A percentile compares a stretch with the other conserved stretches of the same genome.
Evolutionary conservation across 2,113 vertebrate genomes (phyloP).

Genomic region (Ovis canadensis): DNA sequence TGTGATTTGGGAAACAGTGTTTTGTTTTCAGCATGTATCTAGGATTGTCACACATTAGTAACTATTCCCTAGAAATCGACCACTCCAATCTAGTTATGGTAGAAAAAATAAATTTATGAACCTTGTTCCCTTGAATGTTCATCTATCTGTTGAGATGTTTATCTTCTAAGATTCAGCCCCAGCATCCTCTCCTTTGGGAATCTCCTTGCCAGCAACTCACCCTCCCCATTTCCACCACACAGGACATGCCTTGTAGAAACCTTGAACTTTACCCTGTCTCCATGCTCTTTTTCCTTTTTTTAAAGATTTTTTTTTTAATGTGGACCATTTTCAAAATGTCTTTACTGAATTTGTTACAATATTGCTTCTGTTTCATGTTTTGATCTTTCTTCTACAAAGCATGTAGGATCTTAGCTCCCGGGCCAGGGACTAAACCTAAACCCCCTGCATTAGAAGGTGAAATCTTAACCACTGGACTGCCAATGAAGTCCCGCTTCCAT

Average conservation of each 20-base stretch:
- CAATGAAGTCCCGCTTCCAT: background rate
- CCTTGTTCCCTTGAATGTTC: background rate
- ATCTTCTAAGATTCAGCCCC: background rate
- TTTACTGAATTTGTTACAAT: background rate
- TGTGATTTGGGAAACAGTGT: background rate
- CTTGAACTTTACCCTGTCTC: background rate
- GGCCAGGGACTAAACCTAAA: background rate
- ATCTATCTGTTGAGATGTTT: background rate
- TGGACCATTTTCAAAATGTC: background rate
- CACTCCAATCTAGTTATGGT: background rate
- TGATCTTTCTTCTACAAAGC: background rate
- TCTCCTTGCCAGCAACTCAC: no score
- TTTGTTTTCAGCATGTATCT: background rate
- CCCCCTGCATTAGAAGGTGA: background rate
- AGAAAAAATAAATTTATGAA: background rate
- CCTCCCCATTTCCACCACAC: no score
- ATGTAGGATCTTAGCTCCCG: background rate
- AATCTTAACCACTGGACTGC: background rate
- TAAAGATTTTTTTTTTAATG: background rate
- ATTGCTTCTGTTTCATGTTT: background rate
- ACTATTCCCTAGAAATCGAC: background rate
- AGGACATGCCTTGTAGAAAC: background rate
- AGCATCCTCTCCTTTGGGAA: background rate
- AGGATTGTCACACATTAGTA: background rate
- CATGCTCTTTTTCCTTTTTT: background rate